A percentile compares a stretch with the other conserved stretches of the same genome.
Conservation (phyloP, 2,888 invertebrate genomes). For the Andrena bicolor region DNA sequence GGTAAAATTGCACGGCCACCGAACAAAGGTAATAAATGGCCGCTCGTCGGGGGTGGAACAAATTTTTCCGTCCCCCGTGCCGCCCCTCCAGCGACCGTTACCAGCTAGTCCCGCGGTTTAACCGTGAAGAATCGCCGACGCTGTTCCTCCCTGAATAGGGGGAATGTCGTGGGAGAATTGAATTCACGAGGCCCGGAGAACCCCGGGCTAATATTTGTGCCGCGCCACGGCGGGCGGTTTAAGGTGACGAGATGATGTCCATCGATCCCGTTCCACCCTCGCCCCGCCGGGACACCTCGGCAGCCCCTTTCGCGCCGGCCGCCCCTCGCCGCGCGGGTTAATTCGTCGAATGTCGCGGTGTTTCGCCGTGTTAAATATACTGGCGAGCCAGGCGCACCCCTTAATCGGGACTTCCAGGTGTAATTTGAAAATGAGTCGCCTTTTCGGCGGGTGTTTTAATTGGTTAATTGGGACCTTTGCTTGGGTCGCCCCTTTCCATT, state of each 20-base stretch:
- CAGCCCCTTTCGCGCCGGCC: background rate
- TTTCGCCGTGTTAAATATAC: conserved; percentile 33
- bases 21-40: background rate
- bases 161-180: background rate
- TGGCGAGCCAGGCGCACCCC: conserved; percentile 23
- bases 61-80: background rate
- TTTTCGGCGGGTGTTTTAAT: background rate
- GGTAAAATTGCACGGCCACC: background rate
- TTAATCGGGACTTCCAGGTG: background rate
- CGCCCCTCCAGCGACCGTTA: background rate
- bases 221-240: conserved; percentile 11
- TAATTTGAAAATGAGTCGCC: conserved; percentile 13
- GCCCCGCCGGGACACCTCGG: background rate
- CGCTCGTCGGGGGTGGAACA: background rate
- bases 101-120: background rate
- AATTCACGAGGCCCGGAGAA: conserved; percentile 3
- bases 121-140: conserved; percentile 9
- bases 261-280: conserved; percentile 24
- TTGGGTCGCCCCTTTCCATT: too few relatives aligned
- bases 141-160: background rate
- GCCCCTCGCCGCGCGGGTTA: background rate
- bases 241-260: conserved; percentile 20
- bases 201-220: conserved; percentile 29
- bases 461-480: too few relatives aligned
- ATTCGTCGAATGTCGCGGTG: conserved; percentile 26